Evolutionary conservation across 2,797 vertebrate species (phyloP).

Genomic region (Manis crassicaudata): DNA sequence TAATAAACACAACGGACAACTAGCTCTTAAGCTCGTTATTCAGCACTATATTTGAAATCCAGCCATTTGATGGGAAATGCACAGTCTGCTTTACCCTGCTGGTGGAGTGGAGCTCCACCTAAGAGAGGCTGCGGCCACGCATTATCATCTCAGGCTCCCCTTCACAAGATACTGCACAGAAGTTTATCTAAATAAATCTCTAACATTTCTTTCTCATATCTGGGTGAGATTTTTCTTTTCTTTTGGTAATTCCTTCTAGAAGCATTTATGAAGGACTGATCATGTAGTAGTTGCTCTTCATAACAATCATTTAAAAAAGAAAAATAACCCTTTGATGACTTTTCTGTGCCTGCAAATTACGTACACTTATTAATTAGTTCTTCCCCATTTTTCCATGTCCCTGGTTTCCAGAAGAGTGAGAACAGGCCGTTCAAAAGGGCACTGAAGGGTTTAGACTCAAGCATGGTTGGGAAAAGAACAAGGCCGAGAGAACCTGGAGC

Average conservation of each 20-base stretch:
- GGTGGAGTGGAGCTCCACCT: neutral
- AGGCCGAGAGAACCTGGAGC: neutral
- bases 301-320: neutral
- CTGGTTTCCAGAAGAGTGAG: neutral
- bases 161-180: neutral
- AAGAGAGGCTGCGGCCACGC: neutral
- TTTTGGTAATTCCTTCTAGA: neutral
- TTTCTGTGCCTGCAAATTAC: neutral
- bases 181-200: neutral
- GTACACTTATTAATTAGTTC: neutral
- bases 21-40: neutral
- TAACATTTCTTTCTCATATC: neutral
- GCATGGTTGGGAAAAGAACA: neutral
- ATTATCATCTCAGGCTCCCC: neutral
- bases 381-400: neutral
- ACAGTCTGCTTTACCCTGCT: neutral
- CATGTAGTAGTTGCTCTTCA: neutral
- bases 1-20: conserved; percentile 45
- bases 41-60: neutral
- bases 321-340: neutral
- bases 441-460: neutral
- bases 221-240: neutral
- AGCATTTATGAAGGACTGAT: neutral
- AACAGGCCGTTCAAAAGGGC: neutral
- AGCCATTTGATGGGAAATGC: neutral